Percentiles rank a stretch among this genome's conserved stretches.
Conservation (phyloP, 2,113 vertebrate species). For the Prionailurus bengalensis region DNA sequence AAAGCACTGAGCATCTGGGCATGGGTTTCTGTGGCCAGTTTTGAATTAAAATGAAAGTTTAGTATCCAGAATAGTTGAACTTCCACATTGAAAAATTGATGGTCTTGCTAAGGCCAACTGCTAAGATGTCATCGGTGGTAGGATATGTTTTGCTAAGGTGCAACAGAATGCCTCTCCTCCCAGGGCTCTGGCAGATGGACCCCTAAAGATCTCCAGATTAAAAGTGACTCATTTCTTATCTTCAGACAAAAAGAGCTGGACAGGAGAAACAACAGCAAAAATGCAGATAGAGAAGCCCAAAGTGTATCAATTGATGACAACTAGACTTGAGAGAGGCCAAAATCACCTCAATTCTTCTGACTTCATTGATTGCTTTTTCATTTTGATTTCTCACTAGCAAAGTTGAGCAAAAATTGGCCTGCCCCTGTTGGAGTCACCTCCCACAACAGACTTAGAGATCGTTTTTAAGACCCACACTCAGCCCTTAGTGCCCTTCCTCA, state of each 20-base stretch:
- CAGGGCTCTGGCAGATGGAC: not conserved
- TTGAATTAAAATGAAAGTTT: constrained; percentile 59
- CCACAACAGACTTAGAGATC: not conserved
- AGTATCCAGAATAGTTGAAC: constrained; percentile 49
- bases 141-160: not conserved
- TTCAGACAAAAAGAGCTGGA: not conserved
- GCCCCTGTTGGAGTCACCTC: not conserved
- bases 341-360: not conserved
- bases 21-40: constrained; percentile 7
- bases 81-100: constrained; percentile 28
- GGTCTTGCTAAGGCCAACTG: constrained; percentile 20
- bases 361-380: not conserved
- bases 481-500: not conserved
- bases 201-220: constrained; percentile 45
- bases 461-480: not conserved
- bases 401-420: not conserved
- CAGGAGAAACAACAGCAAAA: constrained; percentile 4
- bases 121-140: not conserved
- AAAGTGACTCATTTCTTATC: constrained; percentile 10
- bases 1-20: not conserved
- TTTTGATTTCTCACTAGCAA: not conserved
- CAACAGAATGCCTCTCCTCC: not conserved
- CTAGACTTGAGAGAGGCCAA: not conserved
- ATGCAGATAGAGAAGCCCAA: not conserved
- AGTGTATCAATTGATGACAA: not conserved